Base-by-base conservation (phyloP, 2,797 vertebrate genomes). In the Parotocinclus haroldoi region DNA sequence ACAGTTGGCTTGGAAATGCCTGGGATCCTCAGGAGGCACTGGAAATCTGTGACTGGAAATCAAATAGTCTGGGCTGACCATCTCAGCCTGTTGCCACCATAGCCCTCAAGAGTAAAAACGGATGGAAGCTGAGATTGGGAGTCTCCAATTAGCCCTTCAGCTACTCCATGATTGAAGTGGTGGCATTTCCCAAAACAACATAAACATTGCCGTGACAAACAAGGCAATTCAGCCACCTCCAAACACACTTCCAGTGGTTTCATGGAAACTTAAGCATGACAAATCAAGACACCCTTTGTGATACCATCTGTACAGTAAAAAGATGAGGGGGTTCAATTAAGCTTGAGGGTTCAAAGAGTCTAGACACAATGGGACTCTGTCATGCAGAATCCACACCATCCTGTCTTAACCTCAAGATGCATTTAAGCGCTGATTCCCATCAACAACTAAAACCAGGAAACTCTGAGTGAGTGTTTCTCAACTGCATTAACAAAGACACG, bases 151-250 rank as follows among this genome's bases (percentile, higher is more conserved):
- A 76, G 78, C 65, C 50, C 12, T 54, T 1, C 58, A 70, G 67
- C 80, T 79, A 75, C 79, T 79, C 70, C 72, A 53, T 17, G 76
- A 87, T 90, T 90, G 86, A 90, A 88, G 86, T 88, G 87, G 83
- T 79, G 79, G 78, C 74, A 82, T 80, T 83, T 77, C 79, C 80
- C 80, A 85, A 64, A 83, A 85, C 83, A 83, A 85, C 83, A 79
- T 80, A 85, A 90, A 89, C 71, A 71, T 79, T 81, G 80, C 84
- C 72, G 76, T 48, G 85, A 87, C 84, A 63, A 75, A 75, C 80
- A 80, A 42, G 78, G 74, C 74, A 73, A 78, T 83, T 85, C 82
- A 80, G 85, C 81, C 78, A 85, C 80, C 81, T 81, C 79, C 82
- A 66, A 67, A 83, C 73, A 78, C 78, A 68, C 69, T 76, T 84